phyloP scores from a whole-genome alignment of 2,113 vertebrate genomes.

The Ahaetulla prasina region DNA sequence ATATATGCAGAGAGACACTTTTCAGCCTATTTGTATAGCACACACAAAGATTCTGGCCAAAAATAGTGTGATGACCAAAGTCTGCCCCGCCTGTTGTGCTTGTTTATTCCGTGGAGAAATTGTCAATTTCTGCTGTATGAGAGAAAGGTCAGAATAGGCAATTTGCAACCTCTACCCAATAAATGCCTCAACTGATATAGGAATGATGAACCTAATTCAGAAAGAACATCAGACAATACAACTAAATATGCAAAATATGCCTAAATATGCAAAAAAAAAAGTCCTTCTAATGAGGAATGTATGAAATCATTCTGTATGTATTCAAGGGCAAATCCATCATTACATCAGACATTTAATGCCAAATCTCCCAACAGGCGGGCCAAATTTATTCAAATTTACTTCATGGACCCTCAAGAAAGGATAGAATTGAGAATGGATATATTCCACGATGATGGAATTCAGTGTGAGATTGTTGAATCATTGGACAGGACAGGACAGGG shows the following conservation, averaged over 20 bases:
- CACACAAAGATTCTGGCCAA: not conserved
- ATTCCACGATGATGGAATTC: no score
- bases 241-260: no score
- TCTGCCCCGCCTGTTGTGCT: not conserved
- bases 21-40: not conserved
- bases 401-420: not conserved
- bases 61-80: not conserved
- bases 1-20: not conserved
- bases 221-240: not conserved
- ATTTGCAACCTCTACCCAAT: not conserved
- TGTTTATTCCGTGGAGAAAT: not conserved
- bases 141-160: not conserved
- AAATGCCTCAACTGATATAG: not conserved
- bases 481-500: no score
- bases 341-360: not conserved
- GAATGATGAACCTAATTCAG: not conserved
- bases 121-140: not conserved
- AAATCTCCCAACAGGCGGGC: not conserved
- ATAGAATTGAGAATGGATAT: not conserved
- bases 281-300: not conserved
- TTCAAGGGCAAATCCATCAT: not conserved
- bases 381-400: not conserved
- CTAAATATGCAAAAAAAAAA: not conserved
- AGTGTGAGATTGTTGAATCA: not conserved
- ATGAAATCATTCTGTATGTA: not conserved